These are phyloP conservation scores for Carassius carassius DNA, from an alignment of 2,113 vertebrate genomes.

Conservation along the genomic window DNA sequence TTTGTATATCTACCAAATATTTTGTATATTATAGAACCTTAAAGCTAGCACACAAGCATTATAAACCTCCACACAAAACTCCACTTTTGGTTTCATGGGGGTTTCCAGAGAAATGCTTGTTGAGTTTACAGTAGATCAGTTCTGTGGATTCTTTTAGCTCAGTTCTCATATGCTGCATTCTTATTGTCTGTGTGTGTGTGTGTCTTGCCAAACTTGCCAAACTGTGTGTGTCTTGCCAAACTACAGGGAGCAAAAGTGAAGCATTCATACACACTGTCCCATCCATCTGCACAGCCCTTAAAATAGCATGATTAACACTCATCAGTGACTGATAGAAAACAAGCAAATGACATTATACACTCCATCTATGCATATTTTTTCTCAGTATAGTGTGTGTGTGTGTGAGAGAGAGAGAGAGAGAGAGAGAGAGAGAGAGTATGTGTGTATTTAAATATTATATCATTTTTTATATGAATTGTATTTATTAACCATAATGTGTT, in stretches of 20 bases:
- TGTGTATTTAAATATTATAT: no score
- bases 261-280: background rate
- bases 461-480: no score
- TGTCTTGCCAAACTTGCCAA: no score
- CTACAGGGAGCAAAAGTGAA: slow-evolving; percentile 4
- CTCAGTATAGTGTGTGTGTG: background rate
- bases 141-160: background rate
- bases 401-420: background rate
- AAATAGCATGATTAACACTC: background rate
- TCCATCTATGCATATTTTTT: background rate
- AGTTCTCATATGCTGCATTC: background rate
- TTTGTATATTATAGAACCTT: background rate
- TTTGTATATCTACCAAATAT: background rate
- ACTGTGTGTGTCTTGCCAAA: background rate
- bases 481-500: no score
- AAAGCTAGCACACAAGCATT: background rate
- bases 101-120: background rate
- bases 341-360: background rate
- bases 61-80: background rate
- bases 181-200: background rate
- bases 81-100: background rate
- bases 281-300: background rate
- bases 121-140: background rate
- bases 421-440: no score
- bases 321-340: slow-evolving; percentile 6